These are phyloP conservation scores for Cheilosia variabilis DNA, from an alignment of 2,888 invertebrate genomes.

Conservation along the genomic window DNA sequence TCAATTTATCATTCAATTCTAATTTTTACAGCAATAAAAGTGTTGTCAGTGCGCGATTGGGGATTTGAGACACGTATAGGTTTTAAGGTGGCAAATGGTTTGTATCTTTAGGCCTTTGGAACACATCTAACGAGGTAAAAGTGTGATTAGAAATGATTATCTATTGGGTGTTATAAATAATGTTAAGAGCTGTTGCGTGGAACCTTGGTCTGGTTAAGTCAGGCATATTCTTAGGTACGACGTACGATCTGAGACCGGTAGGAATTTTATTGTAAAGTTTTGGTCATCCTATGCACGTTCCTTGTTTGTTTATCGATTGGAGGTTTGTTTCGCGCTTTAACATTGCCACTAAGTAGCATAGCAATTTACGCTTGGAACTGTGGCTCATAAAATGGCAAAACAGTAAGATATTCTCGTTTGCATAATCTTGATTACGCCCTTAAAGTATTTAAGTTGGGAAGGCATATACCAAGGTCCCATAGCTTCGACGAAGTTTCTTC, in stretches of 20 bases:
- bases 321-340: too few species aligned
- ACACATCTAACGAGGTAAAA: conserved; percentile 43
- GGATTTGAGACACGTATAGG: conserved; percentile 50
- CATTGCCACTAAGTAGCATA: too few species aligned
- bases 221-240: not conserved
- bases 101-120: conserved; percentile 20
- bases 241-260: conserved; percentile 45
- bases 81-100: conserved; percentile 47
- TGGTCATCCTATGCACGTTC: conserved; percentile 46
- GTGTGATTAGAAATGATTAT: conserved; percentile 32
- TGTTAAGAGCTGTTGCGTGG: conserved; percentile 18
- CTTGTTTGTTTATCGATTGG: conserved; percentile 4
- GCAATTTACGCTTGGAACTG: not conserved
- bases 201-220: conserved; percentile 42
- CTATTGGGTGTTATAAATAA: conserved; percentile 16
- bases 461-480: too few species aligned
- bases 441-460: too few species aligned
- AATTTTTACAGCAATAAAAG: conserved; percentile 59
- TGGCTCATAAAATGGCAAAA: not conserved
- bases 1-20: conserved; percentile 62
- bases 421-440: too few species aligned
- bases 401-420: not conserved
- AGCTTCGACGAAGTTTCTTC: too few species aligned
- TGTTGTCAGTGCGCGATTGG: conserved; percentile 28
- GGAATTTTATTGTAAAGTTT: conserved; percentile 24